Base-by-base conservation (phyloP, 2,797 vertebrate genomes). In the Danio choprae region DNA sequence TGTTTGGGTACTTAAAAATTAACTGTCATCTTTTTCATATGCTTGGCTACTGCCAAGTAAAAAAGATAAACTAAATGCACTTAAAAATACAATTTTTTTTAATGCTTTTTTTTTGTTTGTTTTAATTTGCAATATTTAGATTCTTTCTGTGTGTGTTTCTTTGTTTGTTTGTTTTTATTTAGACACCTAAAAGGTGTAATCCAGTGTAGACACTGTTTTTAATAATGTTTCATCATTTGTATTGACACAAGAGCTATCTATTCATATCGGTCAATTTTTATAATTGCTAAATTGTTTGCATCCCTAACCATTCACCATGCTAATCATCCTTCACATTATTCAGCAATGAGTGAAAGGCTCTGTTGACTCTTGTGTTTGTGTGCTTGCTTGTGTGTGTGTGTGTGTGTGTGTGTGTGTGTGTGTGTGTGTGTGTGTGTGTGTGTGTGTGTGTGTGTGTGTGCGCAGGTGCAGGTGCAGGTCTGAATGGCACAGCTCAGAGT, bases 401-500 rank as follows among this genome's bases (percentile, higher is more conserved):
- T 38, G 22, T 20, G n/a, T n/a, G n/a, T 73, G 0, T 4, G 10
- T 73, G 10, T 48, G n/a, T 41, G 41, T 43, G 5, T 67, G 9
- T 13, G 11, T 60, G 6, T 36, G 7, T 22, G 18, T 44, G 64
- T 38, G 22, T 20, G n/a, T 73, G 0, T 4, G 10, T 73, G 10
- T 48, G n/a, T 41, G 41, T 43, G 5, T 67, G 9, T 13, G 11
- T 60, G 6, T 36, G 7, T 22, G 18, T 44, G 64, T 38, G 22
- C n/a, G n/a, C n/a, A n/a, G n/a, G n/a, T 20, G 15, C 51, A 97
- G 96, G 96, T 91, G 96, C 97, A 75, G 97, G 97, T 88, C 92
- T 98, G 76, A 98, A 96, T 91, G 97, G 96, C 88, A 96, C 96
- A 0, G 95, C 96, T 74, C 98, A 99, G 92, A 99, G 97, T 68